A percentile compares a stretch with the other conserved stretches of the same genome.
These are phyloP conservation scores for Pterois miles DNA, from an alignment of 2,797 vertebrate species.

Conservation along the genomic window DNA sequence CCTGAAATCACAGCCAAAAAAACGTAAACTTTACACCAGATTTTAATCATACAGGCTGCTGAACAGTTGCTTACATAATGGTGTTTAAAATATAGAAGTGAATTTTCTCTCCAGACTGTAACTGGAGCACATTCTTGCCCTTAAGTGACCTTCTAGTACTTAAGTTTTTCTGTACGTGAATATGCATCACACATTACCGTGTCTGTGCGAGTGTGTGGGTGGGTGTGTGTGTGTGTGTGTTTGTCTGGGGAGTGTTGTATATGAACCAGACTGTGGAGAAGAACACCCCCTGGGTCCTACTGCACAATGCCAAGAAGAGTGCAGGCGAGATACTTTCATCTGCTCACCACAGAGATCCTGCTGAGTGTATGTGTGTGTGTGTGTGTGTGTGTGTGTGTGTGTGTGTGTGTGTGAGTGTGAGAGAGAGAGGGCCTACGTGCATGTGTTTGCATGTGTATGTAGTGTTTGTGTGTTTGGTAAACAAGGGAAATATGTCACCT, in stretches of 20 bases:
- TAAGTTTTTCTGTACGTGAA: constrained; percentile 37
- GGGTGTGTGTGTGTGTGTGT: neutral
- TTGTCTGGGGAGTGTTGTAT: constrained; percentile 53
- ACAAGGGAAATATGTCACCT: constrained; percentile 48
- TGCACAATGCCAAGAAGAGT: constrained; percentile 72
- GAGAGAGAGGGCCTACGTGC: neutral
- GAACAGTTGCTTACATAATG: constrained; percentile 32
- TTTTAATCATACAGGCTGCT: constrained; percentile 45
- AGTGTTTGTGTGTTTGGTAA: constrained; percentile 20
- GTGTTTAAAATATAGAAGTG: constrained; percentile 40
- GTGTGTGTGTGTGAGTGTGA: constrained; percentile 22
- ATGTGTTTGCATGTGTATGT: neutral
- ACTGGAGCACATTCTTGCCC: constrained; percentile 26
- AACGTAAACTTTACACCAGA: constrained; percentile 5
- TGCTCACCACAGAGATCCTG: constrained; percentile 55
- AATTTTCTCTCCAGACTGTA: constrained; percentile 27
- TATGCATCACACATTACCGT: constrained; percentile 41
- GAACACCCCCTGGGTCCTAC: constrained; percentile 69
- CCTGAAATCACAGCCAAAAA: constrained; percentile 45
- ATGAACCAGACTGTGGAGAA: constrained; percentile 52
- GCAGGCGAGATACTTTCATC: constrained; percentile 74
- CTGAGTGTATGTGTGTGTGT: constrained; percentile 28
- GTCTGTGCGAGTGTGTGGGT: neutral
- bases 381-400: constrained; percentile 20
- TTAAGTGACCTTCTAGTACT: constrained; percentile 50